phyloP scores from a whole-genome alignment of 2,797 vertebrate genomes.

The Parauchenoglanis punctatus region DNA sequence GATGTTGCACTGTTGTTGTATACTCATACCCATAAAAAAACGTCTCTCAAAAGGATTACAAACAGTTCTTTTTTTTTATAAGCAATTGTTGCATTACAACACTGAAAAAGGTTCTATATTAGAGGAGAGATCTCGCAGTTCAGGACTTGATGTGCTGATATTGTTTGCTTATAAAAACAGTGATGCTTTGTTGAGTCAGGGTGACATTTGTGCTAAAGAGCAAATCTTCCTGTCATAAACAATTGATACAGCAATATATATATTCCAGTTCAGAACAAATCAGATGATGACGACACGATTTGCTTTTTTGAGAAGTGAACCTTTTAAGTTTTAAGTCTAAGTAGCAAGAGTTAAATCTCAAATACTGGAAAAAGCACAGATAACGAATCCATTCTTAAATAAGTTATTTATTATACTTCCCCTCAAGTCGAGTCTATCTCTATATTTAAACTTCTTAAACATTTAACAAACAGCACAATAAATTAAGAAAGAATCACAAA shows the following conservation, averaged over 20 bases:
- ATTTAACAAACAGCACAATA: conserved; percentile 74
- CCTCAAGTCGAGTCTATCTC: conserved; percentile 42
- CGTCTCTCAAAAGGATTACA: conserved; percentile 41
- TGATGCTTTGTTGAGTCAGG: neutral
- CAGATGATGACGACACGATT: neutral
- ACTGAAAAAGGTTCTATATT: neutral
- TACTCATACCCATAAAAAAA: conserved; percentile 47
- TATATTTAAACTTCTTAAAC: conserved; percentile 63
- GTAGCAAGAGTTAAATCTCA: conserved; percentile 56
- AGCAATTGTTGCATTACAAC: conserved; percentile 24
- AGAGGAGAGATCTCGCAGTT: neutral
- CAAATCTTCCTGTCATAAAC: neutral
- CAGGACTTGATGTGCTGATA: conserved; percentile 8
- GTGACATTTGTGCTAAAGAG: neutral
- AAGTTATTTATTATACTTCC: conserved; percentile 58
- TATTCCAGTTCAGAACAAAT: neutral
- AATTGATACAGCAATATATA: neutral
- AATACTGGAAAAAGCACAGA: conserved; percentile 44
- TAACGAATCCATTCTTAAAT: conserved; percentile 55
- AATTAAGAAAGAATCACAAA: conserved; percentile 73
- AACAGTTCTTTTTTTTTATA: conserved; percentile 3
- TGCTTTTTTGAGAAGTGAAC: neutral
- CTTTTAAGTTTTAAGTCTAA: neutral
- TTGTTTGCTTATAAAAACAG: conserved; percentile 13
- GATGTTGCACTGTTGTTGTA: conserved; percentile 42